Percentiles rank a stretch among this genome's conserved stretches.
Evolutionary conservation across 2,113 vertebrate species (phyloP).

Genomic region (Cryptomyrus ogoouensis): DNA sequence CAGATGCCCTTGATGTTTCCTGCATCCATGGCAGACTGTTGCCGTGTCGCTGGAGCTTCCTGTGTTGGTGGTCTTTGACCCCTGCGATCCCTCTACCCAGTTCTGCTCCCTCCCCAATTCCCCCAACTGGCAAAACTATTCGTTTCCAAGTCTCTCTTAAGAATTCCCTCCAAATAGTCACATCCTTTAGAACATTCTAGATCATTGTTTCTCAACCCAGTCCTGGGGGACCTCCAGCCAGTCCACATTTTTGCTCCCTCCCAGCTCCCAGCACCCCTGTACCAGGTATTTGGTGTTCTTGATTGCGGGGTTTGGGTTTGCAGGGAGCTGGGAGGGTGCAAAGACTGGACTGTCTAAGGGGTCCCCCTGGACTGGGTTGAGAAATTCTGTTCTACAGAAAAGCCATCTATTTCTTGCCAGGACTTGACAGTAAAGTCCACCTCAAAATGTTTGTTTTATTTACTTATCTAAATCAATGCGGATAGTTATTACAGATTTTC

Average conservation of each 20-base stretch:
- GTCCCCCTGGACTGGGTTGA: background rate
- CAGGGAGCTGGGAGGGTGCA: background rate
- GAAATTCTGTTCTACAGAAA: background rate
- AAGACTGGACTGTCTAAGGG: background rate
- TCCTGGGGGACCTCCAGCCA: background rate
- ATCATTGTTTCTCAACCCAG: background rate
- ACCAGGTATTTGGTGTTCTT: background rate
- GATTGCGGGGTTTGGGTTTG: background rate
- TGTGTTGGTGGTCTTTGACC: background rate
- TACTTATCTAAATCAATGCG: slow-evolving; percentile 3
- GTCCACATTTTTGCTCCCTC: background rate
- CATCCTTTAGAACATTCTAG: background rate
- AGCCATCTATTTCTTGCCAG: background rate
- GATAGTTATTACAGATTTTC: slow-evolving; percentile 10
- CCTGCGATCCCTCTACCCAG: background rate
- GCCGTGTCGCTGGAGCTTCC: background rate
- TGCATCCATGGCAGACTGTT: background rate
- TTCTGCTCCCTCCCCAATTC: background rate
- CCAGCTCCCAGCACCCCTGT: background rate
- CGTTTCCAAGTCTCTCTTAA: background rate
- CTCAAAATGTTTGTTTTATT: background rate
- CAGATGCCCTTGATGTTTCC: background rate
- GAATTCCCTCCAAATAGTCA: background rate
- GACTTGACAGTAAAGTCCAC: background rate
- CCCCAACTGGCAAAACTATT: background rate